Evolutionary conservation across 2,113 vertebrate genomes (phyloP).

Genomic region (Ia io): DNA sequence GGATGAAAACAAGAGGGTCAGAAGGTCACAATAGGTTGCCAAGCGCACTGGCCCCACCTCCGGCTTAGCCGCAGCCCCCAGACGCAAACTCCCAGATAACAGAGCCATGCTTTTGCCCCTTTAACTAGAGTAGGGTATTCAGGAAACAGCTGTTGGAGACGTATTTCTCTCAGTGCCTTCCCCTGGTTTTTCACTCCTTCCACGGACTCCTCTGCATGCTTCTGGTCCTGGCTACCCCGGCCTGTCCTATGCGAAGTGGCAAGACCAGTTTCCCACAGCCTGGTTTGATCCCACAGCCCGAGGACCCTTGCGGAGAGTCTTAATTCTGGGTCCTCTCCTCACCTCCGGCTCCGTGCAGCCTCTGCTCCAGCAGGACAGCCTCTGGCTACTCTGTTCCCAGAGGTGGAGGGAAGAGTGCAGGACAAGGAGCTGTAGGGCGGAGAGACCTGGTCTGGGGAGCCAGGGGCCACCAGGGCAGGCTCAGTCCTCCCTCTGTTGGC

Average conservation of each 20-base stretch:
- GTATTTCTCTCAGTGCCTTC: neutral
- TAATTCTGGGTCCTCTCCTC: neutral
- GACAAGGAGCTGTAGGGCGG: neutral
- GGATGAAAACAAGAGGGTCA: neutral
- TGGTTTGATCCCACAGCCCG: neutral
- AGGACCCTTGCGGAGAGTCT: neutral
- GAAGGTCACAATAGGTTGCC: neutral
- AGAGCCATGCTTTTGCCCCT: neutral
- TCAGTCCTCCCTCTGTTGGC: slow-evolving; percentile 38
- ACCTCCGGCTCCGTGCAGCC: neutral
- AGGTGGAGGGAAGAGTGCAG: neutral
- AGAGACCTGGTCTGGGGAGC: slow-evolving; percentile 39
- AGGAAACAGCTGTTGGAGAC: neutral
- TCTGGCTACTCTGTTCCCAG: neutral
- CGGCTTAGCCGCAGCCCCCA: neutral
- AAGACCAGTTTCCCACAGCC: neutral
- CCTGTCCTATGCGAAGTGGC: neutral
- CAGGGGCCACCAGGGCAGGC: slow-evolving; percentile 61
- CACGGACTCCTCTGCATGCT: neutral
- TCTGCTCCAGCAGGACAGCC: neutral
- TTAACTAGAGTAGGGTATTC: neutral
- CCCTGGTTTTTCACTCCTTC: neutral
- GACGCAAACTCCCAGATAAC: neutral
- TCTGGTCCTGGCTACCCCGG: neutral
- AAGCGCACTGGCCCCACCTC: neutral